Percentiles rank a stretch among this genome's conserved stretches.
These are phyloP conservation scores for Dendropsophus ebraccatus DNA, from an alignment of 2,113 vertebrate species.

Conservation along the genomic window DNA sequence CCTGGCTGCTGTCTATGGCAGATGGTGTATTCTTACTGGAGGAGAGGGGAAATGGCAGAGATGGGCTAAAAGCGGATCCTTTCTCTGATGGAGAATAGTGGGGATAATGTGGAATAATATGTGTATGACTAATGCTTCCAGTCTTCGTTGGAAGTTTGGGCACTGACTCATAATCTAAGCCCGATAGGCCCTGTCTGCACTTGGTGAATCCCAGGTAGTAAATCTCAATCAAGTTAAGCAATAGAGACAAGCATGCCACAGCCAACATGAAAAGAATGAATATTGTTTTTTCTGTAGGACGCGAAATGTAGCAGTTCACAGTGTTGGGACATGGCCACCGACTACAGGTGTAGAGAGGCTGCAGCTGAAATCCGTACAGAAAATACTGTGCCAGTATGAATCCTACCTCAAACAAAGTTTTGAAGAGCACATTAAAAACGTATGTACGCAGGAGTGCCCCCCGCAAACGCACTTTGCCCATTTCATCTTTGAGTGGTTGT, in stretches of 20 bases:
- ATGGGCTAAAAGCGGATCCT: slow-evolving; percentile 62
- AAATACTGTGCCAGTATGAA: slow-evolving; percentile 86
- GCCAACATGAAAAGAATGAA: slow-evolving; percentile 89
- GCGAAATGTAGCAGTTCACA: slow-evolving; percentile 88
- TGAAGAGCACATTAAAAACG: slow-evolving; percentile 82
- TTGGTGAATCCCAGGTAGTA: slow-evolving; percentile 85
- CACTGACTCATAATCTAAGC: slow-evolving; percentile 15
- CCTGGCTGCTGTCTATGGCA: slow-evolving; percentile 73
- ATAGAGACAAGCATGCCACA: slow-evolving; percentile 81
- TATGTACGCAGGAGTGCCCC: slow-evolving; percentile 84
- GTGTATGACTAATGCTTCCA: slow-evolving; percentile 61
- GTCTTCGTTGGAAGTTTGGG: not conserved
- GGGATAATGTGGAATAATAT: slow-evolving; percentile 73
- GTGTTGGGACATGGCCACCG: slow-evolving; percentile 85
- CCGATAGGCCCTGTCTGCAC: slow-evolving; percentile 70
- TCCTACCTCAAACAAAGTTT: slow-evolving; percentile 84
- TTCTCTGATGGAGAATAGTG: slow-evolving; percentile 68
- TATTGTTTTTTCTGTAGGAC: slow-evolving; percentile 87
- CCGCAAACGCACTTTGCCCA: slow-evolving; percentile 75
- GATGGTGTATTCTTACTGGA: slow-evolving; percentile 61
- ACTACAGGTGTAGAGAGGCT: slow-evolving; percentile 84
- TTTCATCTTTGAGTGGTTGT: slow-evolving; percentile 65
- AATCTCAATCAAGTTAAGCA: slow-evolving; percentile 87
- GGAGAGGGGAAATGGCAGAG: slow-evolving; percentile 71
- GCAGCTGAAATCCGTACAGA: slow-evolving; percentile 84